Percentiles rank a stretch among this genome's conserved stretches.
phyloP scores from a whole-genome alignment of 2,113 vertebrate genomes.

The Pionites leucogaster region DNA sequence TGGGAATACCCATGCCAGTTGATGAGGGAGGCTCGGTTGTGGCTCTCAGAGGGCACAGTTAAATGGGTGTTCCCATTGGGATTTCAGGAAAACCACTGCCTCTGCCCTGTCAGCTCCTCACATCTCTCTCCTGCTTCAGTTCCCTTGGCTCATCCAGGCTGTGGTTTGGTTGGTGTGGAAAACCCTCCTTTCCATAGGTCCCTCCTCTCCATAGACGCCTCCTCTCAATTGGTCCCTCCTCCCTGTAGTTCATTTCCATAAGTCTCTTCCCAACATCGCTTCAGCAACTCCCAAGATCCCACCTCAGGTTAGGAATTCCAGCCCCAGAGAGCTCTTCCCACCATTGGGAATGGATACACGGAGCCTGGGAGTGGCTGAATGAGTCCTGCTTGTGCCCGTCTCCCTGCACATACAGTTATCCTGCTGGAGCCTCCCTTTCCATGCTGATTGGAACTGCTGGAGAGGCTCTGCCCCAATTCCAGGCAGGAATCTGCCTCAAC shows the following conservation, averaged over 20 bases:
- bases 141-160: not conserved
- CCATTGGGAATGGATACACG: accelerated
- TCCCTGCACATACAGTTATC: not conserved
- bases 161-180: not conserved
- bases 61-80: accelerated
- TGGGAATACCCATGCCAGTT: accelerated
- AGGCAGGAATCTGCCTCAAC: not conserved
- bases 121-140: not conserved
- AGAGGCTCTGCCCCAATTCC: accelerated
- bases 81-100: not conserved
- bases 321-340: not conserved
- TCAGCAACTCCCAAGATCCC: not conserved
- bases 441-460: not conserved
- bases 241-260: not conserved
- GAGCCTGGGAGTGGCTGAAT: not conserved
- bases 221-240: not conserved
- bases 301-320: not conserved
- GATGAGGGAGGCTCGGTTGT: accelerated
- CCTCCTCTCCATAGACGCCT: not conserved
- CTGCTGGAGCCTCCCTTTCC: not conserved
- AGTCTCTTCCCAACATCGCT: not conserved
- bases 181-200: not conserved
- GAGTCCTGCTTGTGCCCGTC: not conserved
- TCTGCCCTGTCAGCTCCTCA: not conserved
- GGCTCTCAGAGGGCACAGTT: accelerated